phyloP scores from a whole-genome alignment of 2,888 invertebrate species.

The Xanthorhoe designata region DNA sequence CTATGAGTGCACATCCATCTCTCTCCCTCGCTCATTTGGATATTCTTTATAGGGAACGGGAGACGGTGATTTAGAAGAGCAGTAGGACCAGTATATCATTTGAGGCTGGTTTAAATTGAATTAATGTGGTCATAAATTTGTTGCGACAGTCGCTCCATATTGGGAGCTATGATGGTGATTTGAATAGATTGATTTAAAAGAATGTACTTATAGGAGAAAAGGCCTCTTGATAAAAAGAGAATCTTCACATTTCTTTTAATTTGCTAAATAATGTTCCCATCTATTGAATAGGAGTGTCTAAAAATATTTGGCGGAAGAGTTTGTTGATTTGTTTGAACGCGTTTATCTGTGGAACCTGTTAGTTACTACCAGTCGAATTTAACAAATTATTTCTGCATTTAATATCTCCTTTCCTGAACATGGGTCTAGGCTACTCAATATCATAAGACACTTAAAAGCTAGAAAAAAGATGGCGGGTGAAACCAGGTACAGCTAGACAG shows the following conservation, averaged over 20 bases:
- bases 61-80: slow-evolving; percentile 72
- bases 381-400: no score
- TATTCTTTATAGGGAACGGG: slow-evolving; percentile 67
- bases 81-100: slow-evolving; percentile 52
- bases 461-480: neutral
- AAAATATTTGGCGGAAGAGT: no score
- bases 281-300: no score
- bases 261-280: no score
- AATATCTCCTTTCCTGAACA: no score
- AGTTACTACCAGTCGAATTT: no score
- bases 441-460: no score
- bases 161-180: slow-evolving; percentile 34
- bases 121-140: slow-evolving; percentile 70
- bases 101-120: slow-evolving; percentile 68
- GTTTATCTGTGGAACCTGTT: no score
- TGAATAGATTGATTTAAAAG: slow-evolving; percentile 20
- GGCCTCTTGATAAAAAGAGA: no score
- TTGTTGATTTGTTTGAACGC: no score
- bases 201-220: neutral
- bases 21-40: slow-evolving; percentile 68
- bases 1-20: slow-evolving; percentile 47
- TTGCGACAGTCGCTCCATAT: slow-evolving; percentile 55
- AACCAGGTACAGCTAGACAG: neutral
- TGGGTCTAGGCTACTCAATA: no score
- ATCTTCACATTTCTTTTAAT: no score